Base-by-base conservation (phyloP, 2,888 invertebrate genomes). In the Acrobasis repandana region DNA sequence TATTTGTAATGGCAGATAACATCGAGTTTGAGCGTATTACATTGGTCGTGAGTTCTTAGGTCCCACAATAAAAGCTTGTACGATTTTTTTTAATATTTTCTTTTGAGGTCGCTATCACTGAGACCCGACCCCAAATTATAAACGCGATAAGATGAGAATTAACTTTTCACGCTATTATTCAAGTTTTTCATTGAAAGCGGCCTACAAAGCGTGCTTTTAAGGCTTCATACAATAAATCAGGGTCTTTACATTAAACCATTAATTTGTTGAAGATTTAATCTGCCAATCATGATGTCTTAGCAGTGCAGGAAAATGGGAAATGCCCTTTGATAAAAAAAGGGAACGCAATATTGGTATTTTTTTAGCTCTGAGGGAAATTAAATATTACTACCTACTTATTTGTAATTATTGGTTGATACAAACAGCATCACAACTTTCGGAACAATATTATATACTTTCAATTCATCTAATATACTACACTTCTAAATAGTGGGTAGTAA, bases 201-300 rank as follows among this genome's bases (percentile, higher is more conserved):
- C 52, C 34, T 20, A 54, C 36, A 38, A 54, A 54, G 18, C 18
- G 18, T 15, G 14, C 16, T 54, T 54, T 54, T 54, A 54, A 38
- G 36, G 54, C 54, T 20, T 54, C 54, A 9, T 36, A 10, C 18
- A 18, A 54, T 54, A 38, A 38, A 54, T 54, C 38, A n/a, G 34
- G 34, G 11, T 38, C 20, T 50, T 50, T 18, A 20, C 15, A 10
- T 33, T n/a, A 28, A 51, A 51, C 16, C 14, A 6, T 54, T 38
- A 18, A 38, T 38, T 38, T 18, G 20, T 38, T 10, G 20, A 14
- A 38, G 14, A 38, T 43, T 20, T 38, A 54, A 54, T 54, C 38
- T 54, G 54, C 38, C 54, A 38, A 54, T 54, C 54, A 54, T 38
- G 54, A 54, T 18, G 54, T 1, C 38, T 54, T 54, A 43, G 15